Evolutionary conservation across 2,888 invertebrate species (phyloP).

Genomic region (Metellina segmentata): DNA sequence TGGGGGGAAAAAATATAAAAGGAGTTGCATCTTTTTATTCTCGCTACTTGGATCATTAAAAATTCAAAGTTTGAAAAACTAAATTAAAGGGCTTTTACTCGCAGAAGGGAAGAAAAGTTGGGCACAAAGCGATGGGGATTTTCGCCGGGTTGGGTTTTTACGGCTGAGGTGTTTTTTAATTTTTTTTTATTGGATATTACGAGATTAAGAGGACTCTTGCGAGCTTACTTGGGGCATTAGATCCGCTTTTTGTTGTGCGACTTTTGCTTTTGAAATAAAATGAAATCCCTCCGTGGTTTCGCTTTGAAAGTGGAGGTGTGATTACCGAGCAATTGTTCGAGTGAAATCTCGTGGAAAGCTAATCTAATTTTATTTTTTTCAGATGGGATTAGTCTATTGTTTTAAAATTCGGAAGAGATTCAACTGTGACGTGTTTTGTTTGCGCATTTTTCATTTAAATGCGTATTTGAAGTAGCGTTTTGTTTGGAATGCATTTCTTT

Average conservation of each 20-base stretch:
- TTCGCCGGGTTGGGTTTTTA: not conserved
- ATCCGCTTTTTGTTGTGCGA: not conserved
- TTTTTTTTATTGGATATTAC: not conserved
- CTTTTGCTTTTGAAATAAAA: not conserved
- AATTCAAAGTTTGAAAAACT: slow-evolving; percentile 16
- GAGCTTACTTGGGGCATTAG: slow-evolving; percentile 4
- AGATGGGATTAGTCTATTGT: too few relatives aligned
- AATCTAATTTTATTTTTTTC: too few relatives aligned
- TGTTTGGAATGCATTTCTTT: too few relatives aligned
- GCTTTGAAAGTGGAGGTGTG: not conserved
- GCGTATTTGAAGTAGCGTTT: too few relatives aligned
- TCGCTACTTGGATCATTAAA: slow-evolving; percentile 31
- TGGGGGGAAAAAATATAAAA: not conserved
- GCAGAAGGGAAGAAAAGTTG: not conserved
- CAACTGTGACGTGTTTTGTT: too few relatives aligned
- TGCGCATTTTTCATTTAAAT: too few relatives aligned
- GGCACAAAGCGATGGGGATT: not conserved
- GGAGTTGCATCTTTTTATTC: not conserved
- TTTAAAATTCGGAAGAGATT: too few relatives aligned
- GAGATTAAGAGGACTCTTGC: slow-evolving; percentile 7
- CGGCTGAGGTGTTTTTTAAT: not conserved
- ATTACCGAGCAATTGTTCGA: not conserved
- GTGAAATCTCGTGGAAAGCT: not conserved
- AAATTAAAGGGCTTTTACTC: slow-evolving; percentile 24
- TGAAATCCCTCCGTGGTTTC: not conserved